Base-by-base conservation (phyloP, 2,113 vertebrate genomes). In the Syngnathus floridae region DNA sequence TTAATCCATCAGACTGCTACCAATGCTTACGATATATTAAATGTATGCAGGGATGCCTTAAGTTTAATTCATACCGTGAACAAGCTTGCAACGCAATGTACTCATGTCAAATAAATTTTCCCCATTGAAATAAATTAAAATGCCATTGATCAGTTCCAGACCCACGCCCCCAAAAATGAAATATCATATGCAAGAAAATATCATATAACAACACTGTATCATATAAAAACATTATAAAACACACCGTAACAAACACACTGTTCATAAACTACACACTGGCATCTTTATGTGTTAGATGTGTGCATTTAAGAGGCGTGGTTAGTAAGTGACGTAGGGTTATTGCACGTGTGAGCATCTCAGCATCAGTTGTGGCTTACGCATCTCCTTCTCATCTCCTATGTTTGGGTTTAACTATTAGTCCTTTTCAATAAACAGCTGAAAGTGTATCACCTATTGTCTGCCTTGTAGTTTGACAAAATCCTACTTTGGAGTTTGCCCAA, bases 1-100 rank as follows among this genome's bases (percentile, higher is more conserved):
- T 68, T 69, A 69, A 77, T 69, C 77, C 72, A 54, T 65, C 72
- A 62, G 67, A 61, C 5, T 22, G 38, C 55, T 22, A 64, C 60
- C 48, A 65, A 36, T 61, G 14, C 26, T 63, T 57, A 36, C 48
- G 52, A 55, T 72, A 62, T 36, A 26, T 54, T 54, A 10, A 54
- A 11, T 54, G 16, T 46, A 45, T 13, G 14, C 40, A 41, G 48
- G 1, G 3, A 10, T 51, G 21, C 19, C 49, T 54, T 52, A 21
- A 52, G 4, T 5, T 54, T 1, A 22, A 16, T 16, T 46, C 13
- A 14, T 16, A 16, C 13, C 43, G 43, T 46, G 4, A 46, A 14
- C 43, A 46, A 46, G 43, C 10, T 12, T 16, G 13, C 16, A 46
- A 46, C 4, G 14, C 43, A 46, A 16, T 41, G 14, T 46, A 17